Base-by-base conservation (phyloP, 2,797 vertebrate genomes). In the Trachops cirrhosus region DNA sequence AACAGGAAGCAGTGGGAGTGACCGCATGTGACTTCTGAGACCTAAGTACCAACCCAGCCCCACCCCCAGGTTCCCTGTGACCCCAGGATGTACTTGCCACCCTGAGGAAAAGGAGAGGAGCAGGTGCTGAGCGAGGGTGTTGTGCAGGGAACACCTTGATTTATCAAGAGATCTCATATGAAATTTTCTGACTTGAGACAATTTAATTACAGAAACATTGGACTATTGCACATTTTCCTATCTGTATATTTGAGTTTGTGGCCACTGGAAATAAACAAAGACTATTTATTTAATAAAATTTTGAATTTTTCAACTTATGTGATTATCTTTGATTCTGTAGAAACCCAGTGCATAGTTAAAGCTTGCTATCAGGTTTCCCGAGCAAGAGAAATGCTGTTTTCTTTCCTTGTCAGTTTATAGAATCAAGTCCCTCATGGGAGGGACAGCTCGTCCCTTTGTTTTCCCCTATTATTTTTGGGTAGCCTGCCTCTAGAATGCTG, bases 221-320 rank as follows among this genome's bases (percentile, higher is more conserved):
- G 19, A 18, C 26, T 62, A 62, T 5, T 46, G 37, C 14, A 34
- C 26, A 21, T 37, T 54, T 24, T 41, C 26, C 26, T 57, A 41
- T 86, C 86, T 34, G 1, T 19, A 7, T 48, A 29, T 48, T 71
- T 57, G 14, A 4, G 1, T 48, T 67, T 84, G 14, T 37, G 22
- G 54, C n/a, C 34, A 48, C 73, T 88, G 8, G 22, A 34, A 73
- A 92, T 44, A 78, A 89, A 62, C 37, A 70, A n/a, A 84, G 86
- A 22, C 7, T 16, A 46, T 7, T 85, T 74, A 50, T 67, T 73
- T 74, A 21, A 32, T 3, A 24, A 21, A 39, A 5, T 22, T 70
- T 75, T 62, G 50, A 1, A 39, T 34, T 77, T 85, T 75, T 86
- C 82, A 14, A 26, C 22, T 39, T 59, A 48, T 0, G 6, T 44